A percentile compares a stretch with the other conserved stretches of the same genome.
Conservation (phyloP, 1,140 invertebrate species). For the Hypsibius dujardini region DNA sequence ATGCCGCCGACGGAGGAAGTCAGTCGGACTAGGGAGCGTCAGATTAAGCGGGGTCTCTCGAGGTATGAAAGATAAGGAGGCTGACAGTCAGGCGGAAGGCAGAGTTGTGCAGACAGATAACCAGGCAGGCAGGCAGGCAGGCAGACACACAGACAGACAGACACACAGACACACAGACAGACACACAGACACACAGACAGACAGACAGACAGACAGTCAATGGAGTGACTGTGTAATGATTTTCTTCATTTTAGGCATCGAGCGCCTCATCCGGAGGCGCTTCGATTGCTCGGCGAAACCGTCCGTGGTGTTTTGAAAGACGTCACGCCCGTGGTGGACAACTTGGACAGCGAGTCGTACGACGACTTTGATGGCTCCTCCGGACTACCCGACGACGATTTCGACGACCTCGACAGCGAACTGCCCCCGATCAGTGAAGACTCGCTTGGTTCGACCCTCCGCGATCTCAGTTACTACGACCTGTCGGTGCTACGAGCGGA, state of each 20-base stretch:
- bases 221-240: no score
- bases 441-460: neutral
- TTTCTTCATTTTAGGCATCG: no score
- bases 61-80: no score
- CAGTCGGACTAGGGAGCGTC: no score
- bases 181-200: no score
- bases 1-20: neutral
- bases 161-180: no score
- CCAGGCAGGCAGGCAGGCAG: neutral
- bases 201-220: no score
- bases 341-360: neutral
- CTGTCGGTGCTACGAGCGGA: neutral
- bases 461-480: conserved; percentile 1
- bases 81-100: no score
- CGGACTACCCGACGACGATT: neutral
- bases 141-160: no score
- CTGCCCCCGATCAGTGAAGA: neutral
- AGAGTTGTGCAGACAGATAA: no score
- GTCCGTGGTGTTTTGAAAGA: conserved; percentile 13
- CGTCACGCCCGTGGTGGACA: neutral
- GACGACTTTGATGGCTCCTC: neutral
- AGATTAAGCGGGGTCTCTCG: no score
- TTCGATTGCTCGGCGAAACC: conserved; percentile 1
- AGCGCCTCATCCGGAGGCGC: neutral
- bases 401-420: neutral